Evolutionary conservation across 2,797 vertebrate genomes (phyloP), one percentile per base, ranked within the genome.

Genomic region (Staurois parvus): DNA sequence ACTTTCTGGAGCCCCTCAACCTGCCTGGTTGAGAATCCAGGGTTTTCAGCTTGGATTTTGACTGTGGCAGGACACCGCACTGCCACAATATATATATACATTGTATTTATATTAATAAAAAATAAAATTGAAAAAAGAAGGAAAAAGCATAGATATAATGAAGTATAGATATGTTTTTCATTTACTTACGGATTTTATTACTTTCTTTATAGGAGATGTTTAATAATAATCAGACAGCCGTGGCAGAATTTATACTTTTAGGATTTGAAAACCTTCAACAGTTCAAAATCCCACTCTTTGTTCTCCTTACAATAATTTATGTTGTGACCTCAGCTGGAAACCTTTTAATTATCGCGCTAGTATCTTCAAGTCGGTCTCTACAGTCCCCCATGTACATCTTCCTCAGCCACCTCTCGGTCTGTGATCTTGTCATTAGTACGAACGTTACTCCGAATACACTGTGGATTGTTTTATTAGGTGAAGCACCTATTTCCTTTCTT

Each of bases 241-340:
- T 74, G 26, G 52, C 26, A 29, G 64, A 69, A 68, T 79, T 69
- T 9, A 24, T 79, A 2, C 77, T 79, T 21, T 30, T 79, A 34
- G 64, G 77, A 45, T 79, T 79, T 29, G 21, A 26, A 11, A 26
- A 68, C 12, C 64, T 79, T 10, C 4, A 48, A 29, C 7, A 37
- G 4, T 68, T 68, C 15, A 19, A 21, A 24, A 48, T 68, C 15
- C 77, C 28, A 11, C 48, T 67, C 28, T 68, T 69, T 21, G 9
- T 68, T 26, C 40, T 79, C 15, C 56, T 79, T 67, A 4, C 52
- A 28, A 17, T 24, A 11, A 29, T 48, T 6, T 74, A 48, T 19
- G 8, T 10, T 8, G 72, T 28, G 19, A 74, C 42, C 15, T 3
- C 28, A 19, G 7, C 12, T 10, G 77, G 62, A 30, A 79, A 79